Conservation (phyloP, 2,888 invertebrate species). For the Pandemis heparana region DNA sequence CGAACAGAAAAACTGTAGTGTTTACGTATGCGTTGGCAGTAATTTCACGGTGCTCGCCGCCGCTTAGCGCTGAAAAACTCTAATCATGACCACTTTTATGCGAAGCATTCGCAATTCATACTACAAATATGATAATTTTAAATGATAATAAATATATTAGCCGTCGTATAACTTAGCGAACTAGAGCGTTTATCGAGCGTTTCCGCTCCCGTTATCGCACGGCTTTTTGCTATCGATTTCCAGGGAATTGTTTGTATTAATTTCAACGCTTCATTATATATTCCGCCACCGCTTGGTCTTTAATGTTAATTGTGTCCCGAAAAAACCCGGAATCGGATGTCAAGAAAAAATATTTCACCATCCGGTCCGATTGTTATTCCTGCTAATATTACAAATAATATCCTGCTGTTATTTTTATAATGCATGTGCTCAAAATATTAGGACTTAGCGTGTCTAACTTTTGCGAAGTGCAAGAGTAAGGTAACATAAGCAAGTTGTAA, state of each 20-base stretch:
- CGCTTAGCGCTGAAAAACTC: slow-evolving; percentile 68
- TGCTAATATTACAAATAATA: slow-evolving; percentile 15
- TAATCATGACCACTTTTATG: slow-evolving; percentile 65
- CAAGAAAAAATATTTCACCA: slow-evolving; percentile 18
- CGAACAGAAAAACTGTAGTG: slow-evolving; percentile 47
- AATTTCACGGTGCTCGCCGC: slow-evolving; percentile 73
- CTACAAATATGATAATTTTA: slow-evolving; percentile 73
- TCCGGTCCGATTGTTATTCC: slow-evolving; percentile 23
- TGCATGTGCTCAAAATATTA: background rate
- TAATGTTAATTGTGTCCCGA: slow-evolving; percentile 42
- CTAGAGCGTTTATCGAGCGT: slow-evolving; percentile 72
- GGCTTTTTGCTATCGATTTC: slow-evolving; percentile 69
- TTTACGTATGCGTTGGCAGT: slow-evolving; percentile 58
- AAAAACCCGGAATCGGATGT: slow-evolving; percentile 34
- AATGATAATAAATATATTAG: slow-evolving; percentile 71
- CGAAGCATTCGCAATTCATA: slow-evolving; percentile 63
- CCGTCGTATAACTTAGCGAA: slow-evolving; percentile 55
- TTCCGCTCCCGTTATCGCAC: slow-evolving; percentile 70
- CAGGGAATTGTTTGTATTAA: slow-evolving; percentile 66
- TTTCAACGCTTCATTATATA: slow-evolving; percentile 55
- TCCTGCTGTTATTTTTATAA: slow-evolving; percentile 5
- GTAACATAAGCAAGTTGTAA: background rate
- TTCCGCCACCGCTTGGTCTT: slow-evolving; percentile 62
- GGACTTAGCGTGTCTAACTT: background rate
- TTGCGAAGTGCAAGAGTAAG: background rate